Conservation (phyloP, 1,140 invertebrate species). For the Colletes gigas region DNA sequence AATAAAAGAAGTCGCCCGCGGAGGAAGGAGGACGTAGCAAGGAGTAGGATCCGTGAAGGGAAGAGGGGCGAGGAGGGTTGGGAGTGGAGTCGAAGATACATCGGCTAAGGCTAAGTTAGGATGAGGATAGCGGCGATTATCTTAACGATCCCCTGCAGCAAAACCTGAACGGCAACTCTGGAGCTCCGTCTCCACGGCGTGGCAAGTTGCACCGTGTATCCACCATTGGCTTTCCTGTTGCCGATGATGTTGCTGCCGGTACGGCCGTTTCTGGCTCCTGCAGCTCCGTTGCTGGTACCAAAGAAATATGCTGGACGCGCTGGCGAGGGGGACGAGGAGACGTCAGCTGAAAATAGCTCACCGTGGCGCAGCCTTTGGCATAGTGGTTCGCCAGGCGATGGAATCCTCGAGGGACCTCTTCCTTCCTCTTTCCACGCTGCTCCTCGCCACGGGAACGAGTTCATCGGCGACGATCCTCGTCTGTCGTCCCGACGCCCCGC, state of each 20-base stretch:
- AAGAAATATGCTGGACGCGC: constrained; percentile 38
- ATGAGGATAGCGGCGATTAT: constrained; percentile 80
- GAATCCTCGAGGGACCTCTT: constrained; percentile 35
- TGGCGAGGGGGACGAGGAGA: background rate
- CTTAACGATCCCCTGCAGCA: constrained; percentile 80
- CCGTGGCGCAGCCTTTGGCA: constrained; percentile 29
- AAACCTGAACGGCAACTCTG: constrained; percentile 80
- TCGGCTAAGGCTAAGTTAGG: constrained; percentile 77
- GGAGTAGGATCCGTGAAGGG: constrained; percentile 25
- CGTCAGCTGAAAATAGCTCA: constrained; percentile 63
- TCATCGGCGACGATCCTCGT: background rate
- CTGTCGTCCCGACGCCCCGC: background rate
- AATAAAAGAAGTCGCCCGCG: constrained; percentile 10
- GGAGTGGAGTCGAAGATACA: constrained; percentile 48
- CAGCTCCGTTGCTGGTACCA: constrained; percentile 21
- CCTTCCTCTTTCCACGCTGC: constrained; percentile 52
- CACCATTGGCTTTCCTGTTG: constrained; percentile 41
- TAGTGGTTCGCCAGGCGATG: constrained; percentile 16
- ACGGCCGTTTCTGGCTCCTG: constrained; percentile 21
- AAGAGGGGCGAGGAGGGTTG: constrained; percentile 4
- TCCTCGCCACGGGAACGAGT: background rate
- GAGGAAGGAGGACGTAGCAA: constrained; percentile 14
- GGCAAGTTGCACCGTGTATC: constrained; percentile 6
- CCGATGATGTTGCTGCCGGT: constrained; percentile 46
- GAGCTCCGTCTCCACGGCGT: constrained; percentile 46